These are phyloP conservation scores for Coelinius sp. DNA, from an alignment of 2,888 invertebrate genomes.

Conservation along the genomic window DNA sequence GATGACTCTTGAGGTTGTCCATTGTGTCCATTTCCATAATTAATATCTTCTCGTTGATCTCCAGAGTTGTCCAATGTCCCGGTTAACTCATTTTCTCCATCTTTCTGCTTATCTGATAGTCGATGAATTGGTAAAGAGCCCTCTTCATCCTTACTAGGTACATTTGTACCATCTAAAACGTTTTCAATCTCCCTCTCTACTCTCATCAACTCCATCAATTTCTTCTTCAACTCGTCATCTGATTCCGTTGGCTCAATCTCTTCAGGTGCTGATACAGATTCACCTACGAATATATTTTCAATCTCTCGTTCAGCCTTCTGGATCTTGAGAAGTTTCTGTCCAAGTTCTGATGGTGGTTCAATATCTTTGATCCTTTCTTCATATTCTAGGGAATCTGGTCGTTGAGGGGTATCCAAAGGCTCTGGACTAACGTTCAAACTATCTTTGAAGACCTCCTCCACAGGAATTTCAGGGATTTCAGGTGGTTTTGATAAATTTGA, in stretches of 20 bases:
- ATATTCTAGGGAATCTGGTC: conserved; percentile 57
- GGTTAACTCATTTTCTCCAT: background rate
- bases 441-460: conserved; percentile 70
- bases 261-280: background rate
- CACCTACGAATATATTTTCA: conserved; percentile 42
- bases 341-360: conserved; percentile 32
- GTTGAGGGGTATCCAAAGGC: conserved; percentile 39
- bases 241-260: background rate
- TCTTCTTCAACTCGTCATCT: conserved; percentile 36
- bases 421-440: conserved; percentile 69
- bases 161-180: background rate
- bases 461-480: conserved; percentile 27
- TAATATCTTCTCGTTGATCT: background rate
- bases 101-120: background rate
- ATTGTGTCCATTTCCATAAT: background rate
- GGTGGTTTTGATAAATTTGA: conserved; percentile 31
- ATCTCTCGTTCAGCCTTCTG: conserved; percentile 50
- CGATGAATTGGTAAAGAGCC: background rate
- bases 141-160: background rate
- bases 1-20: conserved; percentile 29
- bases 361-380: conserved; percentile 31
- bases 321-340: conserved; percentile 46
- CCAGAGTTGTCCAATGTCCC: background rate
- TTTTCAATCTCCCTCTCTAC: conserved; percentile 46
- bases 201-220: conserved; percentile 49